Conservation (phyloP, 2,888 invertebrate species). For the Dyspetes luteomarginatus region DNA sequence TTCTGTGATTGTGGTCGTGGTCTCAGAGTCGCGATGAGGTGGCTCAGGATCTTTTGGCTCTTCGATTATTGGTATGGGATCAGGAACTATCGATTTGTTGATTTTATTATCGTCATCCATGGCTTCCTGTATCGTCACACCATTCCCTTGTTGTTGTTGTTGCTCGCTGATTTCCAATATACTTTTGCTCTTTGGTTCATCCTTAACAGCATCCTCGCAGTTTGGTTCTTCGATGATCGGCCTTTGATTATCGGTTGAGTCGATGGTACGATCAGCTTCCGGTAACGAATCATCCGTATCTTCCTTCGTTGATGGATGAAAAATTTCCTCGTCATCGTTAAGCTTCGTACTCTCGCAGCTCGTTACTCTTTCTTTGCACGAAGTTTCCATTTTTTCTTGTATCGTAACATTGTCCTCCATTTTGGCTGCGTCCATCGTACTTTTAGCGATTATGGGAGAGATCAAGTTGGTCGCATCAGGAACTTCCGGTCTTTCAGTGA, state of each 20-base stretch:
- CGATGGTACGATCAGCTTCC: constrained; percentile 40
- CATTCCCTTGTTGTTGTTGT: constrained; percentile 50
- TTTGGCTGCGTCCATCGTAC: neutral
- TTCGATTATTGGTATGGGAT: constrained; percentile 78
- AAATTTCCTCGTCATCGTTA: constrained; percentile 20
- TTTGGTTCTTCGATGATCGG: constrained; percentile 65
- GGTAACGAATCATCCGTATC: constrained; percentile 39
- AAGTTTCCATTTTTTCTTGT: constrained; percentile 13
- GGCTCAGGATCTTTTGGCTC: constrained; percentile 74
- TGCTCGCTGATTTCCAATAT: constrained; percentile 9
- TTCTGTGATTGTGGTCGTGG: constrained; percentile 42
- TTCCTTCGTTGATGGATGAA: constrained; percentile 33
- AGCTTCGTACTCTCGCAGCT: constrained; percentile 8
- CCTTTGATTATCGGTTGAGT: constrained; percentile 59
- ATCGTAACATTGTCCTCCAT: constrained; percentile 13
- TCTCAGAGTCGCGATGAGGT: constrained; percentile 5
- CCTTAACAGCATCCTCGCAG: constrained; percentile 44
- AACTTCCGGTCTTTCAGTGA: constrained; percentile 25
- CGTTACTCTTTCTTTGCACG: constrained; percentile 29
- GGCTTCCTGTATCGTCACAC: constrained; percentile 76
- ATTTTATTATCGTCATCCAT: constrained; percentile 71
- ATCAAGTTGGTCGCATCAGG: neutral
- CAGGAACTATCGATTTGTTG: constrained; percentile 74
- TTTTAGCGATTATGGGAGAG: neutral
- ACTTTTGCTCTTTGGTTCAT: constrained; percentile 9